Percentiles rank a stretch among this genome's conserved stretches.
These are phyloP conservation scores for Leptocoma aspasia DNA, from an alignment of 2,113 vertebrate genomes.

Conservation along the genomic window DNA sequence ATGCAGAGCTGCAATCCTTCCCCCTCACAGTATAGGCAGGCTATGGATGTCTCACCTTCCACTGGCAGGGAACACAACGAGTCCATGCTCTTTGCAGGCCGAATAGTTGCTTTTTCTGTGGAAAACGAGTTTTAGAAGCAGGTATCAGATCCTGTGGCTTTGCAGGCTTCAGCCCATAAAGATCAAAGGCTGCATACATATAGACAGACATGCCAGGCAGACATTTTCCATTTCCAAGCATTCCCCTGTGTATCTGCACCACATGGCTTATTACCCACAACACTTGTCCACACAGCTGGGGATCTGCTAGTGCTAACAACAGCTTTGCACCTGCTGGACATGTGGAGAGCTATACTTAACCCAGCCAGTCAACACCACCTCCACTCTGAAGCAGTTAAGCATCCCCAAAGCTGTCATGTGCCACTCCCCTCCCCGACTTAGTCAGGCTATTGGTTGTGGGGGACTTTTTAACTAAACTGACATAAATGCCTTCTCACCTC, in stretches of 20 bases:
- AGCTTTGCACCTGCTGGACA: constrained; percentile 54
- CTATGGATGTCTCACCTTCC: constrained; percentile 78
- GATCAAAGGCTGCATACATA: neutral
- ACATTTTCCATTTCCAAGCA: constrained; percentile 15
- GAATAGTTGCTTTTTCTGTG: constrained; percentile 89
- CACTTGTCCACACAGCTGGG: constrained; percentile 47
- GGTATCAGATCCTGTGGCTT: neutral
- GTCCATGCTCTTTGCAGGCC: constrained; percentile 97
- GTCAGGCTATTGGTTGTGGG: neutral
- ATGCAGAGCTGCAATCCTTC: neutral
- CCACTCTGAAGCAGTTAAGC: neutral
- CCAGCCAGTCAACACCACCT: constrained; percentile 17
- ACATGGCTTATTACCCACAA: neutral
- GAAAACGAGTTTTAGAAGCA: constrained; percentile 26
- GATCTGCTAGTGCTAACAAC: constrained; percentile 31
- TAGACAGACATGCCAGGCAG: neutral
- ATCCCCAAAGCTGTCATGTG: neutral
- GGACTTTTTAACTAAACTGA: neutral
- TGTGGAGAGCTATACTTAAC: constrained; percentile 56
- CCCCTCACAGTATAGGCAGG: neutral
- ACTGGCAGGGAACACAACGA: constrained; percentile 90
- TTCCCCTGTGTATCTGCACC: neutral
- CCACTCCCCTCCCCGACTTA: neutral
- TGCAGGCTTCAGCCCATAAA: neutral
- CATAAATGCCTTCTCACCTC: constrained; percentile 13